Conservation (phyloP, 2,888 invertebrate genomes). For the Caradrina clavipalpis region DNA sequence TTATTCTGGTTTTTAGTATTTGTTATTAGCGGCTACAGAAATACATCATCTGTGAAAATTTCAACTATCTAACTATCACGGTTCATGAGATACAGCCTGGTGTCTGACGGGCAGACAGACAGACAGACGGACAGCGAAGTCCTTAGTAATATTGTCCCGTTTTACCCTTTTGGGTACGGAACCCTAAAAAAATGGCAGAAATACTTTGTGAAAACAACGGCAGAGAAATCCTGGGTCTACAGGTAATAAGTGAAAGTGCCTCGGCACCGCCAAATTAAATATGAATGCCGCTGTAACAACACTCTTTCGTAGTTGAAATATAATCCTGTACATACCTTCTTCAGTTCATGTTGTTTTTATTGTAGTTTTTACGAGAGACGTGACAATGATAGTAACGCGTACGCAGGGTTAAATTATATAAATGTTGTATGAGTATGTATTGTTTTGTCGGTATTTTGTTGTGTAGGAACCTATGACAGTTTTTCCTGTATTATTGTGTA, state of each 20-base stretch:
- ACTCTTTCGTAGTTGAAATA: constrained; percentile 71
- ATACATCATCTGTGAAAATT: no score
- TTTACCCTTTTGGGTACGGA: no score
- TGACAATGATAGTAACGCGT: constrained; percentile 69
- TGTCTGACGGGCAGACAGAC: no score
- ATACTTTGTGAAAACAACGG: constrained; percentile 60
- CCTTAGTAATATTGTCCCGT: no score
- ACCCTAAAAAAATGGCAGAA: constrained; percentile 51
- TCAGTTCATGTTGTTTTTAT: constrained; percentile 75
- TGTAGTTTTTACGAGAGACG: constrained; percentile 74
- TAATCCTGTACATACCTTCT: constrained; percentile 72
- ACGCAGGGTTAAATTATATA: constrained; percentile 50
- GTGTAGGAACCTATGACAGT: background rate
- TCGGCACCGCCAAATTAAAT: constrained; percentile 74
- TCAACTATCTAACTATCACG: no score
- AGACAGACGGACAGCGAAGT: no score
- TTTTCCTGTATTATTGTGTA: background rate
- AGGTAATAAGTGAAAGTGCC: constrained; percentile 79
- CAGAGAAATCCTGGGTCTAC: constrained; percentile 67
- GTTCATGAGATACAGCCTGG: no score
- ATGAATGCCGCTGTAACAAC: constrained; percentile 67
- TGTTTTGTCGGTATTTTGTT: constrained; percentile 17
- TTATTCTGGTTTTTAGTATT: no score
- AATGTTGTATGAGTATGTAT: constrained; percentile 50
- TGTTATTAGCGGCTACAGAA: no score